Conservation (phyloP, 1,140 invertebrate species). For the Drosophila bipectinata region DNA sequence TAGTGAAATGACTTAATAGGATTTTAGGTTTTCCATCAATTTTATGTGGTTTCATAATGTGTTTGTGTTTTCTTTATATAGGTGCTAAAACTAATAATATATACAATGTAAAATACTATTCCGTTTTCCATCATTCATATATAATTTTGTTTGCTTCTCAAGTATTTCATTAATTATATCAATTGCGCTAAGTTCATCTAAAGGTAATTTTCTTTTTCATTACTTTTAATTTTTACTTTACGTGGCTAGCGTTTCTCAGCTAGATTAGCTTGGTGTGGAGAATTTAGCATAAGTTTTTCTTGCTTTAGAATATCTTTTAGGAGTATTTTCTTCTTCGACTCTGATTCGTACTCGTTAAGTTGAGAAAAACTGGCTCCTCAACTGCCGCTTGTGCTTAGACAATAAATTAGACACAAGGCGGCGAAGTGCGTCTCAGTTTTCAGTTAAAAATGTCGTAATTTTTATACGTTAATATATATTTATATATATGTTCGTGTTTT, state of each 20-base stretch:
- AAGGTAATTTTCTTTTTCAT: slow-evolving; percentile 70
- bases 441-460: slow-evolving; percentile 70
- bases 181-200: slow-evolving; percentile 83
- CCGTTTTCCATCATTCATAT: slow-evolving; percentile 46
- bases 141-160: slow-evolving; percentile 29
- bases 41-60: slow-evolving; percentile 56
- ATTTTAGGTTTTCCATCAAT: slow-evolving; percentile 64
- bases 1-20: slow-evolving; percentile 68
- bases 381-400: slow-evolving; percentile 23
- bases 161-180: slow-evolving; percentile 76
- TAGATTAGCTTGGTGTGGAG: slow-evolving; percentile 38
- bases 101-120: slow-evolving; percentile 81
- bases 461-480: slow-evolving; percentile 58
- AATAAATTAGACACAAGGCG: slow-evolving; percentile 56
- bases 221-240: slow-evolving; percentile 34
- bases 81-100: slow-evolving; percentile 83
- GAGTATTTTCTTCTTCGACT: slow-evolving; percentile 53
- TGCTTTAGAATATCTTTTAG: slow-evolving; percentile 76
- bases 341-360: slow-evolving; percentile 8
- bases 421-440: slow-evolving; percentile 41
- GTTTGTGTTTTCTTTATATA: slow-evolving; percentile 51
- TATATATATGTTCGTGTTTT: slow-evolving; percentile 36
- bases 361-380: slow-evolving; percentile 2
- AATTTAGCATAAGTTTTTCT: slow-evolving; percentile 57
- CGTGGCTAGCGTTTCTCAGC: slow-evolving; percentile 16